Evolutionary conservation across 1,140 invertebrate genomes (phyloP).

Genomic region (Zaprionus tsacasi): DNA sequence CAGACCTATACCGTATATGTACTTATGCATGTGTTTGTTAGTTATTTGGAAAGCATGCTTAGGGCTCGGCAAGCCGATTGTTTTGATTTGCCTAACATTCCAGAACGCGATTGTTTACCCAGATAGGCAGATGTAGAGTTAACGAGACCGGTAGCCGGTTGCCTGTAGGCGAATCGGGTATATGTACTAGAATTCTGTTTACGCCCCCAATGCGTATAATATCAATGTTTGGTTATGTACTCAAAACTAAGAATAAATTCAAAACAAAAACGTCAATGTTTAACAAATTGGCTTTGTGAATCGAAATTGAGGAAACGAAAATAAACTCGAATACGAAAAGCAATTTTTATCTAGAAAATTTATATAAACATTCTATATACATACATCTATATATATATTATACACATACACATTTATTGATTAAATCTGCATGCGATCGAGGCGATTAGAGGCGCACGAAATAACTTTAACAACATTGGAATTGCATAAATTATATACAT

Average conservation of each 20-base stretch:
- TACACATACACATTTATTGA: constrained; percentile 24
- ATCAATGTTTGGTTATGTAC: constrained; percentile 34
- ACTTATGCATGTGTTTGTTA: constrained; percentile 11
- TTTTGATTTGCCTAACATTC: constrained; percentile 48
- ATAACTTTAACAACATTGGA: constrained; percentile 26
- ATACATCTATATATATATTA: constrained; percentile 21
- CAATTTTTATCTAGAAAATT: constrained; percentile 53
- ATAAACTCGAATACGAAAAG: constrained; percentile 44
- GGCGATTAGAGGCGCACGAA: constrained; percentile 18
- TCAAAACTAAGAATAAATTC: constrained; percentile 15
- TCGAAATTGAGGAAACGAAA: constrained; percentile 70
- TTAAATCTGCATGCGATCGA: constrained; percentile 5
- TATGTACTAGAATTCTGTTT: background rate
- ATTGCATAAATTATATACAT: constrained; percentile 44
- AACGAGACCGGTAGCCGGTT: background rate
- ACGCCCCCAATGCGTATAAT: constrained; percentile 16
- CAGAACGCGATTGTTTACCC: constrained; percentile 29
- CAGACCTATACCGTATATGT: background rate
- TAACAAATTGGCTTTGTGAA: constrained; percentile 45
- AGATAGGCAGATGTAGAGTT: background rate
- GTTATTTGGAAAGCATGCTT: constrained; percentile 47
- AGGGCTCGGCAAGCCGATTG: constrained; percentile 18
- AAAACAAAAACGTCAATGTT: constrained; percentile 23
- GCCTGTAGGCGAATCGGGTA: background rate
- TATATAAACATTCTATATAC: constrained; percentile 26